Conservation (phyloP, 2,113 vertebrate genomes). For the Cottus gobio region DNA sequence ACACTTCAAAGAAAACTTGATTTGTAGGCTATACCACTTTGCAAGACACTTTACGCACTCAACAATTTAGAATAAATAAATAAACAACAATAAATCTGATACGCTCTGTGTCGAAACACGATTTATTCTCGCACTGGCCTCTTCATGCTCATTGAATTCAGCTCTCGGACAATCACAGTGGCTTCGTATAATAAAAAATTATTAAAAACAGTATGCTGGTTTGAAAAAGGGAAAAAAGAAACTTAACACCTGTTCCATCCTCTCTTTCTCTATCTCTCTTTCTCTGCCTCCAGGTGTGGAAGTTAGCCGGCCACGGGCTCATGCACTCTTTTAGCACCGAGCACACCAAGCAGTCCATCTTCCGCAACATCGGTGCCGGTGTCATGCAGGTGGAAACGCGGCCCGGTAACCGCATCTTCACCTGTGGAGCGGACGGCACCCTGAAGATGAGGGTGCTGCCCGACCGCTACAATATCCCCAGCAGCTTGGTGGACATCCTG, state of each 20-base stretch:
- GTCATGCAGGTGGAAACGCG: constrained; percentile 95
- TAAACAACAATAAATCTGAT: neutral
- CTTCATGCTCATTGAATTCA: neutral
- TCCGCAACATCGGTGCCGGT: constrained; percentile 96
- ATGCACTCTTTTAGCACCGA: constrained; percentile 97
- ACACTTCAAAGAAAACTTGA: no score
- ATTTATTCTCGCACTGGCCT: neutral
- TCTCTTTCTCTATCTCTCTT: neutral
- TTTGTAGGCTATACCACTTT: neutral
- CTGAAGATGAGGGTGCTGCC: constrained; percentile 97
- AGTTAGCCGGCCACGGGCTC: constrained; percentile 90
- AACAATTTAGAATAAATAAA: no score
- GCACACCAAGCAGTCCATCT: constrained; percentile 98
- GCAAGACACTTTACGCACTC: neutral
- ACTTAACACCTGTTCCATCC: neutral
- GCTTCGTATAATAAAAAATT: neutral
- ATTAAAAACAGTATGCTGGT: neutral
- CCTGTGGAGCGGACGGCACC: constrained; percentile 97
- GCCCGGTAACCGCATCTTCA: constrained; percentile 93
- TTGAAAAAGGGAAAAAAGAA: neutral
- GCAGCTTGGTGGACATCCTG: constrained; percentile 90
- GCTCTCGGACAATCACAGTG: neutral
- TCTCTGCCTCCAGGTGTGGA: constrained; percentile 89
- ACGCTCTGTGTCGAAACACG: neutral
- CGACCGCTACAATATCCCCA: constrained; percentile 91